phyloP scores from a whole-genome alignment of 2,888 invertebrate species.

The Drosophila multiciliata region DNA sequence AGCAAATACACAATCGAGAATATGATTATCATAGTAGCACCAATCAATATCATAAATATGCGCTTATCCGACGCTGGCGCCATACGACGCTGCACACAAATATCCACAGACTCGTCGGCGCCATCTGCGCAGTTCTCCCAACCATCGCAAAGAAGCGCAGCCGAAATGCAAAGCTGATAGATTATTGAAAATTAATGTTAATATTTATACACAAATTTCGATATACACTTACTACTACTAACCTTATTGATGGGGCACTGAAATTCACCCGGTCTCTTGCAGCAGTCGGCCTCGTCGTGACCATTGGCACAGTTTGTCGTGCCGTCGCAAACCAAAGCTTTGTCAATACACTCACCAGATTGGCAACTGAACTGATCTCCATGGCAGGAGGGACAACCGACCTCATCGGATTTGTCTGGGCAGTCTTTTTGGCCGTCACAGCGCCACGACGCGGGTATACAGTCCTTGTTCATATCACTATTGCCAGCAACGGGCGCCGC shows the following conservation, averaged over 20 bases:
- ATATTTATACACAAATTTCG: not conserved
- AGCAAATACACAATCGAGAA: slow-evolving; percentile 86
- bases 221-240: slow-evolving; percentile 6
- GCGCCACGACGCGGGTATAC: slow-evolving; percentile 89
- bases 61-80: slow-evolving; percentile 85
- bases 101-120: slow-evolving; percentile 90
- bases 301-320: slow-evolving; percentile 89
- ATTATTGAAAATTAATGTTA: not conserved
- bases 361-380: slow-evolving; percentile 88
- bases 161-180: slow-evolving; percentile 88
- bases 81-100: slow-evolving; percentile 86
- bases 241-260: slow-evolving; percentile 90
- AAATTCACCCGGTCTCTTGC: slow-evolving; percentile 87
- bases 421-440: slow-evolving; percentile 93
- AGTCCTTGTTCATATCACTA: slow-evolving; percentile 87
- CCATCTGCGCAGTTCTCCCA: slow-evolving; percentile 92
- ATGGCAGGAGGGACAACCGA: slow-evolving; percentile 90
- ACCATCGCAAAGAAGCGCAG: slow-evolving; percentile 90
- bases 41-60: slow-evolving; percentile 86
- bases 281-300: slow-evolving; percentile 89
- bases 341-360: slow-evolving; percentile 87
- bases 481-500: slow-evolving; percentile 85
- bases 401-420: slow-evolving; percentile 92
- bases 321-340: slow-evolving; percentile 87
- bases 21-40: slow-evolving; percentile 87